A percentile compares a stretch with the other conserved stretches of the same genome.
Evolutionary conservation across 2,888 invertebrate species (phyloP).

Genomic region (Euplagia quadripunctaria): DNA sequence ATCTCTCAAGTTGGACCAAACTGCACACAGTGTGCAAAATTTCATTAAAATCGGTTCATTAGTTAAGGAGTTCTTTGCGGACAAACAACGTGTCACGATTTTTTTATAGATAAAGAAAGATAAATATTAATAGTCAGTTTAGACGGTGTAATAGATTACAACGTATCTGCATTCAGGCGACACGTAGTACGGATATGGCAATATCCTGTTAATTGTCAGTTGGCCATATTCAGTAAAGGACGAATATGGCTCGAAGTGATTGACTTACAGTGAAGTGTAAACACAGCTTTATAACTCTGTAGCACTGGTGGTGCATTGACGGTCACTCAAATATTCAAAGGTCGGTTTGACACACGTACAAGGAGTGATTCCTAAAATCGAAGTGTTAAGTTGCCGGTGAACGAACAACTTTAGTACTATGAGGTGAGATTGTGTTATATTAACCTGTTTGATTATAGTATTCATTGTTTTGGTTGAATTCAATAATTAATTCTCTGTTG

Average conservation of each 20-base stretch:
- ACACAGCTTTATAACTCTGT: slow-evolving; percentile 33
- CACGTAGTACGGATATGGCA: not conserved
- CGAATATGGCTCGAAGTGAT: not conserved
- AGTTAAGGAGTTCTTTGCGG: no score
- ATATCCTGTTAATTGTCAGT: slow-evolving; percentile 6
- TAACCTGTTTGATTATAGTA: not conserved
- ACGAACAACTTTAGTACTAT: slow-evolving; percentile 22
- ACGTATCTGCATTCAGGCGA: not conserved
- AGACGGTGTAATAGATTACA: not conserved
- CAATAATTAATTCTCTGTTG: not conserved
- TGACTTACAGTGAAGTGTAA: slow-evolving; percentile 7
- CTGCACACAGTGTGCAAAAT: no score
- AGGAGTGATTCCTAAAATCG: slow-evolving; percentile 27
- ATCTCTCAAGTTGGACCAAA: no score
- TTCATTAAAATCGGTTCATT: no score
- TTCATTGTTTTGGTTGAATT: not conserved
- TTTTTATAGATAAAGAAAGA: no score
- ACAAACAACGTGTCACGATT: no score
- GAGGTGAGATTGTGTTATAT: slow-evolving; percentile 31
- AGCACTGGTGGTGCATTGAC: slow-evolving; percentile 40
- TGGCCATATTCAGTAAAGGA: not conserved
- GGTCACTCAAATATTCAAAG: slow-evolving; percentile 10
- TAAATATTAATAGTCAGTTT: no score
- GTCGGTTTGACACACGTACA: slow-evolving; percentile 27
- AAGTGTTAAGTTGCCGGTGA: slow-evolving; percentile 15